Conservation (phyloP, 2,888 invertebrate species). For the Tetropium fuscum region DNA sequence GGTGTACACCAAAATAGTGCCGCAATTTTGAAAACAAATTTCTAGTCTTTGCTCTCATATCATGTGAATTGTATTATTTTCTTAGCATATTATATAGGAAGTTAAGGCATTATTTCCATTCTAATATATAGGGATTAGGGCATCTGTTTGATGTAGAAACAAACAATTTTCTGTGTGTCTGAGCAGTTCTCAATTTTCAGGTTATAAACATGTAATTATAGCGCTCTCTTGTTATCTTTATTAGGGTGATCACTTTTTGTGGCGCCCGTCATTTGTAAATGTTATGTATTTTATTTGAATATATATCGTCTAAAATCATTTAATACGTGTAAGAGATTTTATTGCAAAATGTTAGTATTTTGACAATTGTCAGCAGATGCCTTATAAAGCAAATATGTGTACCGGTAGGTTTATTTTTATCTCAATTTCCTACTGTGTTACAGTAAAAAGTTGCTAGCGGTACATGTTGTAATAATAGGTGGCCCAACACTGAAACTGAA, state of each 20-base stretch:
- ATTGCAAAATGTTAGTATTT: too few relatives aligned
- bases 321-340: too few relatives aligned
- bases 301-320: too few relatives aligned
- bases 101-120: constrained; percentile 4
- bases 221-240: too few relatives aligned
- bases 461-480: background rate
- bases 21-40: background rate
- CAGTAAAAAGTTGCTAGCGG: background rate
- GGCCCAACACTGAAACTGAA: constrained; percentile 10
- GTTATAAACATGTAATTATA: too few relatives aligned
- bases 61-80: constrained; percentile 27
- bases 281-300: too few relatives aligned
- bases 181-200: too few relatives aligned
- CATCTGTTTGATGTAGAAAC: constrained; percentile 9
- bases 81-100: constrained; percentile 11
- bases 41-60: constrained; percentile 33
- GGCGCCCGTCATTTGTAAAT: too few relatives aligned
- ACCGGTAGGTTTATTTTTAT: background rate
- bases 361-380: constrained; percentile 12
- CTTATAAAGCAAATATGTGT: background rate
- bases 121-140: constrained; percentile 3
- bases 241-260: too few relatives aligned
- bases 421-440: background rate
- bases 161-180: too few relatives aligned
- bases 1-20: background rate